Base-by-base conservation (phyloP, 2,797 vertebrate species). In the Tauraco hartlaubi region DNA sequence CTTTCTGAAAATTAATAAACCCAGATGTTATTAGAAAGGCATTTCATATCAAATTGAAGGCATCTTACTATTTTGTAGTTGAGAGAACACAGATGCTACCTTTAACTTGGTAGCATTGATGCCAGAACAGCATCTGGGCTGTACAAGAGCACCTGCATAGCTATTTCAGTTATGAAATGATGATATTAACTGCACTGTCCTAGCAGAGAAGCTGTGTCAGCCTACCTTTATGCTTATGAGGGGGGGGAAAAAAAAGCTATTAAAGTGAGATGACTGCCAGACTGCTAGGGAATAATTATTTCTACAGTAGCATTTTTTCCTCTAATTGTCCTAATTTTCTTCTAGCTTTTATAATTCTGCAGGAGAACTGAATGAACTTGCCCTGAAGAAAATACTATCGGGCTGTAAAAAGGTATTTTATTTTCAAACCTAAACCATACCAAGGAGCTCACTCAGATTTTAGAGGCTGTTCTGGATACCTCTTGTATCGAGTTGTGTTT, bases 341-440 rank as follows among this genome's bases (percentile, higher is more conserved):
- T 92, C 75, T 94, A 99, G 99, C 75, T 99, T 99, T 97, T 99
- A 99, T 94, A 98, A 98, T 97, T 97, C 98, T 74, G 96, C 90
- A 12, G 99, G 99, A 89, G 98, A 99, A 66, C 95, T 99, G 96
- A 98, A 99, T 59, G 79, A 98, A 87, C 95, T 96, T 22, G 96
- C 97, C 44, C 86, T 99, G 82, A 97, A 97, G 96, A 98, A 98
- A 78, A 96, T 99, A 97, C 96, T 99, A 41, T 98, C 98, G 51
- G 97, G 97, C 88, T 97, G 97, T 58, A 98, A 98, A 96, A 98
- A 99, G 99, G 99, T 99, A 98, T 93, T 94, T 95, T 46, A 46
- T 67, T 79, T 89, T 88, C 52, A 86, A 85, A 92, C 58, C 28
- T 95, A 85, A 91, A 46, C 14, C 23, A 25, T 74, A 37, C 22